Evolutionary conservation across 2,113 vertebrate genomes (phyloP).

Genomic region (Nothocercus nigrocapillus): DNA sequence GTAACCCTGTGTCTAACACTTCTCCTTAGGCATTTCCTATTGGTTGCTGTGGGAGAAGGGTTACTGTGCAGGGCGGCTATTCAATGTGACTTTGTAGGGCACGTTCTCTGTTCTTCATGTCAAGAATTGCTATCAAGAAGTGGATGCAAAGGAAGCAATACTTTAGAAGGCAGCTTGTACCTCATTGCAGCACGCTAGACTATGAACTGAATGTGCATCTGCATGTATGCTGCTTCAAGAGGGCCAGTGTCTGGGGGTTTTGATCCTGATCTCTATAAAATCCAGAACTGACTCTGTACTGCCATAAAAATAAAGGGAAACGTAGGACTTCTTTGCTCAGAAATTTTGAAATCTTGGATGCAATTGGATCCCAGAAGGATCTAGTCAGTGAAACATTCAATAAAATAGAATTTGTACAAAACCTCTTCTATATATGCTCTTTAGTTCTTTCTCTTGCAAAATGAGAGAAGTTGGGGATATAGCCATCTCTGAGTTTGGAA

Average conservation of each 20-base stretch:
- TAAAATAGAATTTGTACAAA: not conserved
- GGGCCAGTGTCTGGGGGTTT: not conserved
- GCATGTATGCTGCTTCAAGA: not conserved
- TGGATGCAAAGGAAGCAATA: not conserved
- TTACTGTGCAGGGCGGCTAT: not conserved
- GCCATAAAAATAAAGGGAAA: not conserved
- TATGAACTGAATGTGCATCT: not conserved
- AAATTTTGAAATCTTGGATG: not conserved
- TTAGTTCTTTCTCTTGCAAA: not conserved
- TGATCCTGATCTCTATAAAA: not conserved
- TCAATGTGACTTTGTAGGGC: rapidly evolving
- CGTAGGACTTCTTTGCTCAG: not conserved
- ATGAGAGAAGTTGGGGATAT: not conserved
- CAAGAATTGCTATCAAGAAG: not conserved
- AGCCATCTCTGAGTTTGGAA: not conserved
- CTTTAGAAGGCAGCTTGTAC: not conserved
- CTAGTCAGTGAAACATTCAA: not conserved
- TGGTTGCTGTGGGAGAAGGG: not conserved
- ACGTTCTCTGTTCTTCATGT: not conserved
- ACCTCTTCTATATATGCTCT: rapidly evolving
- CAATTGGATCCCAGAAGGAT: not conserved
- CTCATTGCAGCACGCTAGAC: not conserved
- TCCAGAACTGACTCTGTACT: not conserved
- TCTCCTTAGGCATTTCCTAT: not conserved
- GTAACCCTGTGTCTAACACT: not conserved